Conservation (phyloP, 2,113 vertebrate genomes). For the Cromileptes altivelis region DNA sequence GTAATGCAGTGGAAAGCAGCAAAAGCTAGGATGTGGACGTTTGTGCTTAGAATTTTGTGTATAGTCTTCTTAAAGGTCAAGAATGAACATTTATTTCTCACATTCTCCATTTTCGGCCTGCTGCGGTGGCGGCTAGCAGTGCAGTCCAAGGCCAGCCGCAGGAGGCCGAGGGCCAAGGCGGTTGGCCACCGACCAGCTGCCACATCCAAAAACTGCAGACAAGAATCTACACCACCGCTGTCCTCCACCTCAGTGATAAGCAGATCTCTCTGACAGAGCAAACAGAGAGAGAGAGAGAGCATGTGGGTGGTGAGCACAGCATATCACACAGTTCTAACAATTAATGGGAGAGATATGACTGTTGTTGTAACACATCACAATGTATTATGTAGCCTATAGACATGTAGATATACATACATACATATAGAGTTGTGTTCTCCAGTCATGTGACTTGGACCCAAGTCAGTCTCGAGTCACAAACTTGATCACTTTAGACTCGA, state of each 20-base stretch:
- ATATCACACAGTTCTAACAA: too few relatives aligned
- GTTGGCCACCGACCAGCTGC: conserved; percentile 76
- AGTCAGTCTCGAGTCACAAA: too few relatives aligned
- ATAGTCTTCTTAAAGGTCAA: neutral
- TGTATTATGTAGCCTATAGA: neutral
- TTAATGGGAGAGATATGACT: neutral
- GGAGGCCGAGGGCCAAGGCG: conserved; percentile 71
- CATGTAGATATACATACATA: too few relatives aligned
- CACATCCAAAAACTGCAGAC: conserved; percentile 78
- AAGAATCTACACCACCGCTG: conserved; percentile 78
- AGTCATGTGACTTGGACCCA: too few relatives aligned
- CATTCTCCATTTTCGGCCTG: conserved; percentile 74
- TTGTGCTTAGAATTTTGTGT: neutral
- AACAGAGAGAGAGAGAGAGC: neutral
- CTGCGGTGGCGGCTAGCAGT: conserved; percentile 63
- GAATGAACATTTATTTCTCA: conserved; percentile 26
- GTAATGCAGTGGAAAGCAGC: neutral
- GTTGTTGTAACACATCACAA: neutral
- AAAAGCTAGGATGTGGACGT: neutral
- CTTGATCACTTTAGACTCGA: too few relatives aligned
- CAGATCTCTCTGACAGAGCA: conserved; percentile 73
- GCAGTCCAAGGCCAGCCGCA: conserved; percentile 73
- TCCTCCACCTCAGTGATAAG: conserved; percentile 79
- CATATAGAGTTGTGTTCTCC: too few relatives aligned
- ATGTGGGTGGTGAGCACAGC: neutral